These are phyloP conservation scores for Nematostella vectensis DNA, from an alignment of 92 coral and sea anemone species.

Conservation along the genomic window DNA sequence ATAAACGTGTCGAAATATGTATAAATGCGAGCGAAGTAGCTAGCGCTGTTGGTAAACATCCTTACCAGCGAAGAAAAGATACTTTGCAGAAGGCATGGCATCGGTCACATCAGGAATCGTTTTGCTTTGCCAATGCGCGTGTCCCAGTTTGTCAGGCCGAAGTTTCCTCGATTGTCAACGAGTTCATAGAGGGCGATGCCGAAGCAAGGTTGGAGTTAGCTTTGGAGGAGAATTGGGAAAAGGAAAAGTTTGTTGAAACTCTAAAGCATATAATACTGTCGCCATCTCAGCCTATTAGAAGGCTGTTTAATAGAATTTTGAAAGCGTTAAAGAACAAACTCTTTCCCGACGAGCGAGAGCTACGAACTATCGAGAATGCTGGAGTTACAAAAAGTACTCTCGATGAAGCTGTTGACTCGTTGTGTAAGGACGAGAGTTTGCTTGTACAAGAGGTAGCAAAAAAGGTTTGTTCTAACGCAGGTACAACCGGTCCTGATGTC, in stretches of 20 bases:
- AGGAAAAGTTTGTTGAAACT: slow-evolving; percentile 15
- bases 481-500: slow-evolving; percentile 40
- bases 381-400: slow-evolving; percentile 31
- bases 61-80: slow-evolving; percentile 51
- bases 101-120: slow-evolving; percentile 61
- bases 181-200: slow-evolving; percentile 6
- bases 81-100: slow-evolving; percentile 70
- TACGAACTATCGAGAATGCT: slow-evolving; percentile 34
- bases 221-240: slow-evolving; percentile 29
- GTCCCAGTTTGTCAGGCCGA: slow-evolving; percentile 36
- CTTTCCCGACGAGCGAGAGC: slow-evolving; percentile 42
- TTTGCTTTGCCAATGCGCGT: slow-evolving; percentile 62
- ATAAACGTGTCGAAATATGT: slow-evolving; percentile 15
- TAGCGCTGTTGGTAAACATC: slow-evolving; percentile 69
- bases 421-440: slow-evolving; percentile 66
- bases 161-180: slow-evolving; percentile 33
- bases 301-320: slow-evolving; percentile 17
- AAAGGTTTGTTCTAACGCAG: slow-evolving; percentile 61
- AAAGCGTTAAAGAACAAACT: slow-evolving; percentile 39
- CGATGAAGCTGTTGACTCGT: slow-evolving; percentile 32
- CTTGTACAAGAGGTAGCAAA: slow-evolving; percentile 62
- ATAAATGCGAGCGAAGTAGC: slow-evolving; percentile 90
- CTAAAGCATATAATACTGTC: slow-evolving; percentile 29
- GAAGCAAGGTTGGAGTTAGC: slow-evolving; percentile 7
- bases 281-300: slow-evolving; percentile 28